Base-by-base conservation (phyloP, 2,113 vertebrate genomes). In the Nyctibius bracteatus region DNA sequence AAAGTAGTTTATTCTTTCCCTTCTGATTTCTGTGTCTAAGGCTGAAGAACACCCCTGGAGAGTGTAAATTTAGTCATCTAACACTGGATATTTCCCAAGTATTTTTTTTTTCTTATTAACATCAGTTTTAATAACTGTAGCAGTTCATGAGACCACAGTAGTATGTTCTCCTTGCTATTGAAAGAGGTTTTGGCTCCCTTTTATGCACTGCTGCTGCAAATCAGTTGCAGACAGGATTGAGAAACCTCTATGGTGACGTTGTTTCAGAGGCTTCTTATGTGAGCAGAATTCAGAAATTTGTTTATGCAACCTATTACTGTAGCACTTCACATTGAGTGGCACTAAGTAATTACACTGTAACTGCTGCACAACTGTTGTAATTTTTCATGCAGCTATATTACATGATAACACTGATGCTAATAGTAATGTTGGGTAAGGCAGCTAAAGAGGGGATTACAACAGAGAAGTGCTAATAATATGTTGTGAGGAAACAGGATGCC, bases 381-480 rank as follows among this genome's bases (percentile, higher is more conserved):
- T 94, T 93, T 92, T 90, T 95, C 47, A 91, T 81, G 91, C 68
- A 67, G 74, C 75, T 75, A 77, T 81, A 55, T 82, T 95, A 81
- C 92, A 82, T 62, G 90, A 92, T 96, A 97, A 97, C 93, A 94
- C 88, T 57, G 82, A 84, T 86, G 83, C 77, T 93, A 94, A 95
- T 92, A 39, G 71, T 94, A 51, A 49, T 49, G 61, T 87, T 86
- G 80, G 83, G 74, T 63, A 94, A 96, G 94, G 77, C 89, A 91
- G 58, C 81, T 96, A 73, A 91, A 74, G 65, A 92, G 47, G 68
- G 47, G 61, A 83, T 96, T 96, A 90, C 70, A 95, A 92, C 49
- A 83, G 49, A 85, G 72, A 96, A 88, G 88, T 83, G 75, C 49
- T 92, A 81, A 92, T 84, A 77, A 46, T 59, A 28, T 74, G 35